Percentiles rank a stretch among this genome's conserved stretches.
Conservation (phyloP, 2,113 vertebrate genomes). For the Lycocorax pyrrhopterus region DNA sequence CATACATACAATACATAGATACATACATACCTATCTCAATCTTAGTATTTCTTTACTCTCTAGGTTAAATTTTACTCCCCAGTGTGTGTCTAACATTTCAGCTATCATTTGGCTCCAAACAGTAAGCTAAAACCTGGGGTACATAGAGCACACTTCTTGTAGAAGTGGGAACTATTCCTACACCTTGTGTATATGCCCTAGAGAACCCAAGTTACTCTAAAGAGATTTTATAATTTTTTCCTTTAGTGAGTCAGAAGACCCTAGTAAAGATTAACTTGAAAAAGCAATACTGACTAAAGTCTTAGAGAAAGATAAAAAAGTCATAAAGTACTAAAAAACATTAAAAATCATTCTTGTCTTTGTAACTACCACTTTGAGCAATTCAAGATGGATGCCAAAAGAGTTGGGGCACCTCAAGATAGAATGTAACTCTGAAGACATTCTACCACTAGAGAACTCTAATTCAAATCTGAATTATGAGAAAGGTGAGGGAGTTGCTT, state of each 20-base stretch:
- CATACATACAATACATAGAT: neutral
- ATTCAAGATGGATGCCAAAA: neutral
- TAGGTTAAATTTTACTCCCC: neutral
- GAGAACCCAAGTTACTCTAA: neutral
- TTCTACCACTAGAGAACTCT: neutral
- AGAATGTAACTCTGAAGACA: neutral
- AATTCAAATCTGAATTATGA: neutral
- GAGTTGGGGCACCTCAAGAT: neutral
- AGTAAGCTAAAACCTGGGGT: neutral
- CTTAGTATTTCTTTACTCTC: neutral
- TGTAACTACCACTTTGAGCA: neutral
- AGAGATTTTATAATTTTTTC: neutral
- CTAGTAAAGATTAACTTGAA: neutral
- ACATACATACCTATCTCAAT: neutral
- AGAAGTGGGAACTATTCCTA: neutral
- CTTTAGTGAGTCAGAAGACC: neutral
- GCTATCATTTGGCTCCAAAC: neutral
- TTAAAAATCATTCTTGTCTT: neutral
- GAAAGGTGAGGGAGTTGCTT: neutral
- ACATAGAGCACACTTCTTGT: fast-evolving
- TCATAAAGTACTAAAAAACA: neutral
- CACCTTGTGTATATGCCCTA: neutral
- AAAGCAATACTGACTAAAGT: neutral
- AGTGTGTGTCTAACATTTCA: neutral
- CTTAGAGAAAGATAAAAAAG: neutral